phyloP scores from a whole-genome alignment of 2,888 invertebrate species.

The Cristatella mucedo region DNA sequence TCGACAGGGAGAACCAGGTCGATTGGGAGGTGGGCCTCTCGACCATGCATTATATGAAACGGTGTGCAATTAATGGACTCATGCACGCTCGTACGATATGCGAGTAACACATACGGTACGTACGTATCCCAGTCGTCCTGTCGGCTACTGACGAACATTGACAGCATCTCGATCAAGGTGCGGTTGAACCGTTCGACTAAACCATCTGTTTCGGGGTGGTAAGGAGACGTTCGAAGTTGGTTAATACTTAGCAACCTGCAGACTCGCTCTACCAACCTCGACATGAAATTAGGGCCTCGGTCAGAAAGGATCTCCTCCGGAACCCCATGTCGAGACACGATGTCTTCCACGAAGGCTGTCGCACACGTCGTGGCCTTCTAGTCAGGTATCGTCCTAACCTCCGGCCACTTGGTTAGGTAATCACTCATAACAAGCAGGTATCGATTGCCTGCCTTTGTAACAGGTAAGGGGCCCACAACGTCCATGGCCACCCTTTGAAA shows the following conservation, averaged over 20 bases:
- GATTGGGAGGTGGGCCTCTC: background rate
- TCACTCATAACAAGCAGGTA: background rate
- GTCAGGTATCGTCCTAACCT: background rate
- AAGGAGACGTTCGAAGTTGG: no score
- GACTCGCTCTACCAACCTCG: no score
- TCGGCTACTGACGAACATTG: background rate
- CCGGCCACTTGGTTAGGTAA: background rate
- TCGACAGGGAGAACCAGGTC: background rate
- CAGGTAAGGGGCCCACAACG: background rate
- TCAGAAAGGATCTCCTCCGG: no score
- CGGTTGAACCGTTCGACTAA: no score
- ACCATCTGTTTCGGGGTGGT: no score
- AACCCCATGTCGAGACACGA: no score
- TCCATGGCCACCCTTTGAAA: background rate
- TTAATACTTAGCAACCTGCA: no score
- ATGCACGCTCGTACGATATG: background rate
- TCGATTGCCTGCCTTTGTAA: background rate
- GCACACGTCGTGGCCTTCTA: no score
- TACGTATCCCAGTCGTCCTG: background rate
- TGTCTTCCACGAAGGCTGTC: no score
- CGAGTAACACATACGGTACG: background rate
- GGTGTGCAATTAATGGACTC: background rate
- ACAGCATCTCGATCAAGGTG: no score
- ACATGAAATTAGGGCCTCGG: no score
- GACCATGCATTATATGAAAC: background rate